Base-by-base conservation (phyloP, 2,797 vertebrate species). In the Pipistrellus nathusii region DNA sequence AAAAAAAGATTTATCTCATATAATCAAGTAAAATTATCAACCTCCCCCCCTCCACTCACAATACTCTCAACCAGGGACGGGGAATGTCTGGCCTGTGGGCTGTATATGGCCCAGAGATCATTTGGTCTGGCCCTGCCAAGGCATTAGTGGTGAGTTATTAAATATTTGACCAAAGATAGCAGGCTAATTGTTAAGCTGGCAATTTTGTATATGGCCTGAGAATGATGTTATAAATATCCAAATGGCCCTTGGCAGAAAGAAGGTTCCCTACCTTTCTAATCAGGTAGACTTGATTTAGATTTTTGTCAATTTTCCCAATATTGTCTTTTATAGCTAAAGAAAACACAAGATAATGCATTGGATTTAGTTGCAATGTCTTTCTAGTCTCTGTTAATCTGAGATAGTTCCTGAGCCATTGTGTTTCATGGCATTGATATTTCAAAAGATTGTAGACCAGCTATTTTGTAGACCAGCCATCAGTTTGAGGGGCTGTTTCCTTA, bases 301-400 rank as follows among this genome's bases (percentile, higher is more conserved):
- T 76, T 91, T 91, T 91, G 48, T 94, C n/a, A 38, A 1, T 41
- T 81, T 86, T 35, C n/a, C 51, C 51, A 44, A 15, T 57, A 82
- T 46, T 73, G n/a, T 32, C 35, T 55, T 91, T 81, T 27, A 62
- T 30, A 38, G 48, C 48, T 59, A 87, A 87, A 57, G 48, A 59
- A 91, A 75, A 51, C 73, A 30, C 38, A 81, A 51, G 57, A 59
- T 81, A 48, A 27, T 85, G 25, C 23, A 25, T 6, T 92, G 48
- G 69, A 66, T 55, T 71, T 35, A 66, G 62, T 77, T 95, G 30
- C 53, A 76, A 82, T 64, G n/a, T 83, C 35, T 90, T 86, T 68
- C 4, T 91, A 25, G 15, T 62, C 7, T 80, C 27, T 41, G 73
- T 73, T 81, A 27, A 71, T 55, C 44, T 83, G 46, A 53, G 69